Evolutionary conservation across 2,797 vertebrate species (phyloP).

Genomic region (Smutsia temminckii): DNA sequence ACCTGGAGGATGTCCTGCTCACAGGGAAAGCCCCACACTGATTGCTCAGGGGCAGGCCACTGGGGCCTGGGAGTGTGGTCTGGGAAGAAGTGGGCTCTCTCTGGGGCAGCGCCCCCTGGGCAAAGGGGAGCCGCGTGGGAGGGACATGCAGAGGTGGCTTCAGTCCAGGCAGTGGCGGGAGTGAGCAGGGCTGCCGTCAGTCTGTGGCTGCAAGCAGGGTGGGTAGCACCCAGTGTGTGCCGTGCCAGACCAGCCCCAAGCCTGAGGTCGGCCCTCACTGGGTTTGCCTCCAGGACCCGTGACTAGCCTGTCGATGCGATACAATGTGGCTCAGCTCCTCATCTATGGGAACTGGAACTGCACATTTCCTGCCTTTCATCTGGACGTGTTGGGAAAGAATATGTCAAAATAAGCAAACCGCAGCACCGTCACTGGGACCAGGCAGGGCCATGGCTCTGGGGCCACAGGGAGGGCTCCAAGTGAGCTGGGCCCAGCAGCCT

Average conservation of each 20-base stretch:
- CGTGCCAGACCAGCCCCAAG: background rate
- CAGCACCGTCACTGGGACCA: background rate
- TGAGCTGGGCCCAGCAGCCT: background rate
- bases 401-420: constrained; percentile 46
- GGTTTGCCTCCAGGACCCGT: background rate
- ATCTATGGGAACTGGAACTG: constrained; percentile 54
- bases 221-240: fast-evolving
- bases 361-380: constrained; percentile 74
- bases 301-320: background rate
- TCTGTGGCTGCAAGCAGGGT: fast-evolving
- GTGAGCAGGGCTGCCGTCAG: background rate
- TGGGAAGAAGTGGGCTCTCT: background rate
- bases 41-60: background rate
- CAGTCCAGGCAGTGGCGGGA: background rate
- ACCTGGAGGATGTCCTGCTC: constrained; percentile 27
- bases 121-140: background rate
- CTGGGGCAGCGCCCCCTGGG: background rate
- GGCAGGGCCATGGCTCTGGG: background rate
- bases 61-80: background rate
- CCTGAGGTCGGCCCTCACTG: background rate
- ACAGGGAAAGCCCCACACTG: background rate
- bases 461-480: background rate
- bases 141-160: background rate
- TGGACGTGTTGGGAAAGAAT: background rate
- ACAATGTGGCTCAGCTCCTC: background rate